Evolutionary conservation across 2,113 vertebrate genomes (phyloP).

Genomic region (Oostethus manadensis): DNA sequence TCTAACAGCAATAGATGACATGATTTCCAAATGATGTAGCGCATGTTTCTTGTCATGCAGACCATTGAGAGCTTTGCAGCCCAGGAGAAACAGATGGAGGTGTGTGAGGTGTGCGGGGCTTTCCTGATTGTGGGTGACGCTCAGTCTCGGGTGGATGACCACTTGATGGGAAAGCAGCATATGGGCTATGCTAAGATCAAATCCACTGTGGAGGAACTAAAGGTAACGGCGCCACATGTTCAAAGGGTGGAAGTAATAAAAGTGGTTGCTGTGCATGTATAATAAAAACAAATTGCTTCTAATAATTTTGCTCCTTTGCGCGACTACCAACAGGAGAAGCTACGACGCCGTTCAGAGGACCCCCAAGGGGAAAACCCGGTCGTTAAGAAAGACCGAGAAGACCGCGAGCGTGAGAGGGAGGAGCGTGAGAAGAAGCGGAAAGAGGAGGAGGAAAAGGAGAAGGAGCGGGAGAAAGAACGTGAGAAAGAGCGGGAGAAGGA

Average conservation of each 20-base stretch:
- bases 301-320: not conserved
- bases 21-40: not conserved
- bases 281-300: too few relatives aligned
- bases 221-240: constrained; percentile 69
- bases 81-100: constrained; percentile 99
- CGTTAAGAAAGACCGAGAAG: constrained; percentile 67
- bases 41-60: constrained; percentile 57
- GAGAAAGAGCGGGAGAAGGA: constrained; percentile 83
- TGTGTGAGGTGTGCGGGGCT: constrained; percentile 97
- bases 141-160: constrained; percentile 95
- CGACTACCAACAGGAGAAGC: constrained; percentile 65
- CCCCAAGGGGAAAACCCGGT: constrained; percentile 62
- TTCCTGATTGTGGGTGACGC: constrained; percentile 98
- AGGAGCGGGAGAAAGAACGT: constrained; percentile 70
- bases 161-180: constrained; percentile 98
- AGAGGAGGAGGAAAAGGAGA: constrained; percentile 82
- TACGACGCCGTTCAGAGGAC: constrained; percentile 73
- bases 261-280: too few relatives aligned
- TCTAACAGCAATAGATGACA: not conserved
- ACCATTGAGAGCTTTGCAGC: constrained; percentile 98
- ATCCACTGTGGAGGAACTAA: constrained; percentile 95
- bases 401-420: constrained; percentile 63
- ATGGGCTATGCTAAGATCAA: constrained; percentile 99
- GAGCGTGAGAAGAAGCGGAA: constrained; percentile 80
- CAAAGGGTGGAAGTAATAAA: not conserved